Conservation (phyloP, 1,140 invertebrate genomes). For the Eciton burchellii region DNA sequence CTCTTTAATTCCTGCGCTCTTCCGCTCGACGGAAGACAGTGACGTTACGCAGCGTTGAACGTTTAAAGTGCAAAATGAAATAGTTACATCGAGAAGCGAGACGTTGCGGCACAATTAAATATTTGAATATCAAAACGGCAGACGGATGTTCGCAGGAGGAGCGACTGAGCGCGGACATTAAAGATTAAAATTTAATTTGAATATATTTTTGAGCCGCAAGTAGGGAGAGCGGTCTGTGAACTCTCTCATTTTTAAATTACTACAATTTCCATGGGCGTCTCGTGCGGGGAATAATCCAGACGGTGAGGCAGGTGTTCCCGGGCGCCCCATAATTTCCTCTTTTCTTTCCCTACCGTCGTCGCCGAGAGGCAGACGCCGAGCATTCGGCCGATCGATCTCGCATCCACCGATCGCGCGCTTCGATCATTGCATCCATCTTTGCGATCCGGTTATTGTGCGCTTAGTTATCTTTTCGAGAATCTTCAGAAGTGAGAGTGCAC, state of each 20-base stretch:
- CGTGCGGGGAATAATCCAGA: slow-evolving; percentile 58
- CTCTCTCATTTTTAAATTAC: slow-evolving; percentile 54
- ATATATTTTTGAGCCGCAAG: slow-evolving; percentile 42
- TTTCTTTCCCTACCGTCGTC: background rate
- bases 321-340: slow-evolving; percentile 26
- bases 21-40: slow-evolving; percentile 15
- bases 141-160: background rate
- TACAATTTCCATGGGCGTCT: slow-evolving; percentile 58
- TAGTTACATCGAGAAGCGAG: slow-evolving; percentile 29
- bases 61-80: slow-evolving; percentile 56
- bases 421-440: slow-evolving; percentile 51
- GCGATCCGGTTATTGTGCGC: slow-evolving; percentile 11
- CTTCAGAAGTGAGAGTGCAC: background rate
- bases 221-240: background rate
- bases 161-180: slow-evolving; percentile 21
- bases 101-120: slow-evolving; percentile 42
- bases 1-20: slow-evolving; percentile 26
- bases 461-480: background rate
- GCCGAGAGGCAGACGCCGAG: slow-evolving; percentile 6
- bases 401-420: slow-evolving; percentile 28
- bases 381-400: slow-evolving; percentile 26
- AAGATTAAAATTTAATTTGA: slow-evolving; percentile 63
- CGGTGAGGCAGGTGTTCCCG: slow-evolving; percentile 52
- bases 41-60: no score
- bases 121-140: slow-evolving; percentile 57